Evolutionary conservation across 2,888 invertebrate species (phyloP), one percentile per base, ranked within the genome.

Genomic region (Sericinus montela): DNA sequence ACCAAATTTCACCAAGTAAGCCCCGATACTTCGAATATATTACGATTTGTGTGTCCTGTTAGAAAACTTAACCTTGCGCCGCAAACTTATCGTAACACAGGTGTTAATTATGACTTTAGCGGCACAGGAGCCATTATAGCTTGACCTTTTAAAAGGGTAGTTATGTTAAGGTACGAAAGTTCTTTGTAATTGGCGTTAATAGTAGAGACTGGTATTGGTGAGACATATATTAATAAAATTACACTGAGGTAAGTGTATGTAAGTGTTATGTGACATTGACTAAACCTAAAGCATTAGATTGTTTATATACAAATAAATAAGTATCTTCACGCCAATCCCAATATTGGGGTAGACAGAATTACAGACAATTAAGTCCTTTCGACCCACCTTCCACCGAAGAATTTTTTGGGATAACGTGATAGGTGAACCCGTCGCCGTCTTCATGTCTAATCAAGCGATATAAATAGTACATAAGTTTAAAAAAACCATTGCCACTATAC

Each of bases 81-180:
- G 60, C 68, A 65, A 80, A 78, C 73, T 77, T 75, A 55, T 61
- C 60, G 59, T 63, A 3, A 66, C 74, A 63, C 80, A 80, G 81
- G 81, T 80, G 81, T 75, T 72, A 75, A 81, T 79, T 75, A 80
- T 68, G 71, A 73, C 74, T 75, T 70, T 54, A 61, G 48, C 56
- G 51, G 57, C 54, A 55, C 52, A 54, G 8, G 51, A 52, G 50
- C 75, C 67, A 66, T 28, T 54, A 19, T 41, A 53, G 53, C 57
- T 56, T 62, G 74, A 62, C 34, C 72, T 49, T 6, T 52, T 45
- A 36, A 16, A 30, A 32, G 39, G 41, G 29, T 32, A 25, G 32
- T 15, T 1, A 19, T 7, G 16, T 13, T 3, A 1, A 10, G 28
- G 29, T 8, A 15, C 4, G n/a, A 16, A 8, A 11, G 48, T 1